These are phyloP conservation scores for Oceanites oceanicus DNA, from an alignment of 2,113 vertebrate genomes.

Conservation along the genomic window DNA sequence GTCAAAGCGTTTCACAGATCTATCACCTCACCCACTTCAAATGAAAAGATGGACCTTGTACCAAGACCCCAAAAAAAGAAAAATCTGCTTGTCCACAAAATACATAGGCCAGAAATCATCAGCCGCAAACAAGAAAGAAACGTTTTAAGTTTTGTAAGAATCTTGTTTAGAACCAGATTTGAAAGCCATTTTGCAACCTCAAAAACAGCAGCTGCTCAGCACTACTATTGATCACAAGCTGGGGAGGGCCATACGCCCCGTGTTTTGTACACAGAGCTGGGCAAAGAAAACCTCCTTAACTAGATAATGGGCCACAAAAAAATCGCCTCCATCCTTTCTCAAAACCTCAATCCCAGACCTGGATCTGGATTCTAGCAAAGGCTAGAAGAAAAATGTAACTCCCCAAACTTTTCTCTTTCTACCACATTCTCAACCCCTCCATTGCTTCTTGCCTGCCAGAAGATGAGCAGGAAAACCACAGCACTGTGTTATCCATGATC, in stretches of 20 bases:
- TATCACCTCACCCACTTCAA: background rate
- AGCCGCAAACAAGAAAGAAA: background rate
- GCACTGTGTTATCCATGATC: background rate
- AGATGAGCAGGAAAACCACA: background rate
- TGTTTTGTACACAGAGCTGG: background rate
- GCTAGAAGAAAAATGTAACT: background rate
- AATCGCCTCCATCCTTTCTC: background rate
- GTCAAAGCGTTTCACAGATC: background rate
- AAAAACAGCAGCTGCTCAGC: background rate
- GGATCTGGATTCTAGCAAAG: background rate
- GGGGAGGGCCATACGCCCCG: background rate
- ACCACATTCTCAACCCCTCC: background rate
- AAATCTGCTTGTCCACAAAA: background rate
- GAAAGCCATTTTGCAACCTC: background rate
- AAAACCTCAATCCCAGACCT: background rate
- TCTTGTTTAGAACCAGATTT: background rate
- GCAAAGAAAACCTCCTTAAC: background rate
- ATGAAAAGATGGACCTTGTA: background rate
- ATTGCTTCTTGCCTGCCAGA: background rate
- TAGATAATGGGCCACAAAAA: background rate
- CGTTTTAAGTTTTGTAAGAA: background rate
- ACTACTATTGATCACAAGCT: background rate
- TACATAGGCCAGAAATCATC: background rate
- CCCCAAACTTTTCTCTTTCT: background rate
- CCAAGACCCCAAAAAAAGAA: background rate